Evolutionary conservation across 2,797 vertebrate species (phyloP), one percentile per base, ranked within the genome.

Genomic region (Phataginus tetradactyla): DNA sequence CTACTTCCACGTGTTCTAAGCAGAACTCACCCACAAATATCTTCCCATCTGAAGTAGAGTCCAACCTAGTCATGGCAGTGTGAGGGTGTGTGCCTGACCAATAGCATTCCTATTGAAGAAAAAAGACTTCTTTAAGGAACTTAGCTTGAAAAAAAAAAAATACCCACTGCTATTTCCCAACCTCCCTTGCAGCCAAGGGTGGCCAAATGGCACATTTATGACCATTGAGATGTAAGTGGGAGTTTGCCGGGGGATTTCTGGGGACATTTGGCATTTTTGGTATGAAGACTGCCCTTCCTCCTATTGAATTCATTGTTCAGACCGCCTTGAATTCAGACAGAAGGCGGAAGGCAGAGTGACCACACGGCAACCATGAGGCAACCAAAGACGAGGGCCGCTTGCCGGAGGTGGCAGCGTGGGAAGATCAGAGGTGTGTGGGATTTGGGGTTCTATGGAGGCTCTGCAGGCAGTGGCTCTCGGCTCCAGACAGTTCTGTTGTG

Each of bases 101-200:
- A 1, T 8, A 49, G 64, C 32, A 21, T 89, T 78, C 42, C 66
- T 78, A 5, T 6, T 29, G 42, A 49, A 79, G 63, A 72, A 90
- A 64, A 72, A 32, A 61, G 17, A 53, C n/a, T 74, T 64, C n/a
- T 90, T 85, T 86, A 78, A 94, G 64, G 57, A 97, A 42, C 5
- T 27, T 21, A 57, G 17, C 53, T 37, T 49, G 34, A 18, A 37
- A n/a, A 87, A 27, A 23, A 25, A 23, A 37, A n/a, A 87, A 27
- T 42, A 23, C 14, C 18, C 1, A 72, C 1, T 8, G 9, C 11
- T 51, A 45, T 63, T 57, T 61, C 75, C 68, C 75, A 75, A 53
- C 15, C 32, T 95, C 71, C 12, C 7, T 78, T 80, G 55, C 63
- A 72, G 13, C 39, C 13, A 49, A 12, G 23, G 59, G 21, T 61